Base-by-base conservation (phyloP, 2,888 invertebrate species). In the Scaptomyza reducta region DNA sequence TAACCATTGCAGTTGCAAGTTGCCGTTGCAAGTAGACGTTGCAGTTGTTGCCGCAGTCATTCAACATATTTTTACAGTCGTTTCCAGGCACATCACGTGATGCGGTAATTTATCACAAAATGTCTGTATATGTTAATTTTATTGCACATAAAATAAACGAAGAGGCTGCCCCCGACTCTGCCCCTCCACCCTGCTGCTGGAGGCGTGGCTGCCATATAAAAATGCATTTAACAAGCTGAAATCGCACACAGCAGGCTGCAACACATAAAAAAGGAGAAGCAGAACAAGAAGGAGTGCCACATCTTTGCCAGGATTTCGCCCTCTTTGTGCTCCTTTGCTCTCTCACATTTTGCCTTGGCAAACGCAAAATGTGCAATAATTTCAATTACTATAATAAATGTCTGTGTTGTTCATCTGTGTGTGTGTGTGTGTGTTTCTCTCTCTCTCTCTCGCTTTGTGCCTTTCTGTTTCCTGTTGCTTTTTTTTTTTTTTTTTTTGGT, bases 101-200 rank as follows among this genome's bases (percentile, higher is more conserved):
- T 61, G 77, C 68, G 60, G 86, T 86, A 88, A 90, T 90, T 89
- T 90, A 90, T 90, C 87, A 90, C 89, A 90, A 89, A 80, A 89
- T 84, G 88, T 84, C 84, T 89, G 87, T 87, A 88, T 87, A 90
- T 89, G 90, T 90, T 90, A 90, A 90, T 90, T 90, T 90, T 90
- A 90, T 89, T 87, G 90, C 85, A 76, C 77, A 88, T 89, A 87
- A 89, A 89, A 80, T 70, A 77, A 74, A 86, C 49, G 60, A 45
- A 47, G 60, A 27, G 53, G 13, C 2, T n/a, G n/a, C n/a, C n/a
- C n/a, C n/a, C n/a, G n/a, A n/a, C n/a, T n/a, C n/a, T n/a, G n/a
- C n/a, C n/a, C n/a, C n/a, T n/a, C n/a, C n/a, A n/a, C n/a, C n/a
- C n/a, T n/a, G n/a, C n/a, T n/a, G n/a, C 62, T 22, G 60, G 16